Evolutionary conservation across 1,140 invertebrate species (phyloP), one percentile per base, ranked within the genome.

Genomic region (Pygmarrhopalites habei): DNA sequence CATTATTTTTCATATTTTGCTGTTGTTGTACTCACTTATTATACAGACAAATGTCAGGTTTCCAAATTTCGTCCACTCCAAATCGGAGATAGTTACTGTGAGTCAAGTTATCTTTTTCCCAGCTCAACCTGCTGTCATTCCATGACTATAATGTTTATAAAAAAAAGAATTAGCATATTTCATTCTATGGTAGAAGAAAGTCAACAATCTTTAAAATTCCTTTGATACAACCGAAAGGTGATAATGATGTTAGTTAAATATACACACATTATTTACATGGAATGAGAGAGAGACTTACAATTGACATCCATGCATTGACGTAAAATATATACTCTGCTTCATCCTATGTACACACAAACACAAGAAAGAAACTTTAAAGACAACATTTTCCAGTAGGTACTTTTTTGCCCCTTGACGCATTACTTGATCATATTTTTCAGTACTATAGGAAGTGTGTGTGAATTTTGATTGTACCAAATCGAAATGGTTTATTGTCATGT

Each of bases 11-110:
- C 14, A 49, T 10, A 21, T 15, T 15, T 15, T 14, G 23, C 7
- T n/a, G 10, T 49, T 14, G 26, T 58, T 29, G 15, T 21, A 5
- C 39, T 46, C 62, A 70, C 70, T 71, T 70, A 53, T 72, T 73
- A 41, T 65, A 72, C 15, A 72, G 57, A 5, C 56, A 65, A 12
- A 73, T 59, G 53, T 73, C 71, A 23, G 72, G 72, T 28, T 68
- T 55, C 72, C 72, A 73, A 15, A 72, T 63, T 35, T 64, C 62
- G 23, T 66, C 28, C 19, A 55, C 60, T 25, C 60, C 63, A 59
- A 70, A 67, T 26, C 57, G 58, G 1, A 73, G 10, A 14, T 32
- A 17, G 17, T 57, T 30, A 64, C 52, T 29, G 59, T 64, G 47
- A 29, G 61, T 62, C 26, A 64, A 62, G 0, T 35, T 56, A 2